These are phyloP conservation scores for Lissonota sp. DNA, from an alignment of 2,888 invertebrate species.

Conservation along the genomic window DNA sequence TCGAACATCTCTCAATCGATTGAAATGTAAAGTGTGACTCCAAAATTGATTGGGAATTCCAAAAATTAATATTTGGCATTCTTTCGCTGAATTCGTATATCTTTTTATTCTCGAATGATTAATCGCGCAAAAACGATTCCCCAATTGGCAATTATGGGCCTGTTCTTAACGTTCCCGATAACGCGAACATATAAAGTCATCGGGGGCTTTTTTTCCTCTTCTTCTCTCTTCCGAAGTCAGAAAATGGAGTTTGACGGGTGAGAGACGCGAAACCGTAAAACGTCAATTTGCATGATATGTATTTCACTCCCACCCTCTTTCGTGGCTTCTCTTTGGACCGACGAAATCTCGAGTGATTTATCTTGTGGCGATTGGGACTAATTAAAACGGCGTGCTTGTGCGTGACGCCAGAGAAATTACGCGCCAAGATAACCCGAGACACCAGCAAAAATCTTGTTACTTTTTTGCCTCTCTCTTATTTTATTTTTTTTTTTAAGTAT, in stretches of 20 bases:
- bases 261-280: constrained; percentile 49
- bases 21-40: too few species aligned
- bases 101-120: not conserved
- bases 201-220: constrained; percentile 18
- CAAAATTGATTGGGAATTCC: too few species aligned
- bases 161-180: constrained; percentile 31
- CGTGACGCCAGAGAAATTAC: constrained; percentile 42
- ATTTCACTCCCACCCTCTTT: not conserved
- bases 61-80: too few species aligned
- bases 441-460: constrained; percentile 30
- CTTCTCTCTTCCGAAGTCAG: constrained; percentile 10
- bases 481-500: constrained; percentile 11
- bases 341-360: constrained; percentile 56
- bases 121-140: not conserved
- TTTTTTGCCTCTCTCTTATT: not conserved
- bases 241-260: constrained; percentile 7
- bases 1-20: too few species aligned
- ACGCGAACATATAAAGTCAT: constrained; percentile 26
- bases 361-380: constrained; percentile 56
- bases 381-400: constrained; percentile 60
- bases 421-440: constrained; percentile 29
- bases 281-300: constrained; percentile 54
- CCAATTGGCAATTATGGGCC: not conserved
- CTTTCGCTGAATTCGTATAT: too few species aligned
- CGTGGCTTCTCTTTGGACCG: not conserved